A percentile compares a stretch with the other conserved stretches of the same genome.
phyloP scores from a whole-genome alignment of 2,888 invertebrate species.

The Neria commutata region DNA sequence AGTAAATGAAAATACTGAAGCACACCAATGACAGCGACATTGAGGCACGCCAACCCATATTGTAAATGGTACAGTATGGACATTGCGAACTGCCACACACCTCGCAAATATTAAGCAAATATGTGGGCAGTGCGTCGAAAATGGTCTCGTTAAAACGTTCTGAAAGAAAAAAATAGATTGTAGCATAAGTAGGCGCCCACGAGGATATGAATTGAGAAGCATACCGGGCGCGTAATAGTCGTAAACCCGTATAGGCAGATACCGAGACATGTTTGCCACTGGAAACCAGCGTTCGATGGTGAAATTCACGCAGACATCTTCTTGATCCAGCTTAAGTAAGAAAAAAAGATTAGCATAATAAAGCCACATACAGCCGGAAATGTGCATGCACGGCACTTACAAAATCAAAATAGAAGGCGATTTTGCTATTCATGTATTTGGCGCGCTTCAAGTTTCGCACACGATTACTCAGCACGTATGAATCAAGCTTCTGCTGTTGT shows the following conservation, averaged over 20 bases:
- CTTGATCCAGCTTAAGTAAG: conserved; percentile 73
- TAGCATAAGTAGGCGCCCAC: not conserved
- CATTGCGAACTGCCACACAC: conserved; percentile 95
- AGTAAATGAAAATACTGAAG: conserved; percentile 53
- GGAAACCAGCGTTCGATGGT: conserved; percentile 95
- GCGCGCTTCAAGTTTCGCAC: conserved; percentile 86
- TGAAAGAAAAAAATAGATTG: conserved; percentile 59
- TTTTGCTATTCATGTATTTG: conserved; percentile 79
- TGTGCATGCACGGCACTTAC: conserved; percentile 63
- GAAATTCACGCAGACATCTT: conserved; percentile 88
- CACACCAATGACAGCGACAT: conserved; percentile 51
- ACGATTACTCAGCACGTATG: conserved; percentile 78
- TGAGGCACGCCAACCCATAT: conserved; percentile 62
- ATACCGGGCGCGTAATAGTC: conserved; percentile 96
- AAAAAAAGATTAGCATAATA: not conserved
- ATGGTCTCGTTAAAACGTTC: conserved; percentile 92
- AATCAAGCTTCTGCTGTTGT: conserved; percentile 87
- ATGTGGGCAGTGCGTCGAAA: conserved; percentile 85
- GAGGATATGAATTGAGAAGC: conserved; percentile 31
- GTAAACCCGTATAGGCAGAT: conserved; percentile 86
- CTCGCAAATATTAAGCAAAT: conserved; percentile 88
- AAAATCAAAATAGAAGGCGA: conserved; percentile 91
- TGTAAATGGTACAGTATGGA: conserved; percentile 89
- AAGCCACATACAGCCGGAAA: not conserved
- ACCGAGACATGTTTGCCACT: conserved; percentile 94